Conservation (phyloP, 2,888 invertebrate species). For the Drosophila paranaensis region DNA sequence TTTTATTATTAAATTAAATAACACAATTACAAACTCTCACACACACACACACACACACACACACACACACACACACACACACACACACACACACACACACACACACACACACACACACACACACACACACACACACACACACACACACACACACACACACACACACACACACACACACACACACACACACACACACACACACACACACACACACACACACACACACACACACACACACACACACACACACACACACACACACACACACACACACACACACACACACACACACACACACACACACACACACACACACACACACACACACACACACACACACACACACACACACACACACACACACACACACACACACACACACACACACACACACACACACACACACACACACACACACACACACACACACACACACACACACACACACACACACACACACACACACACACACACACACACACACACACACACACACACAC, state of each 20-base stretch:
- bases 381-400: slow-evolving; percentile 14
- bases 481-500: slow-evolving; percentile 16
- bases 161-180: slow-evolving; percentile 19
- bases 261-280: slow-evolving; percentile 16
- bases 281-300: slow-evolving; percentile 11
- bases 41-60: slow-evolving; percentile 13
- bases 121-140: slow-evolving; percentile 16
- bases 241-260: slow-evolving; percentile 14
- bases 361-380: slow-evolving; percentile 14
- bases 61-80: slow-evolving; percentile 16
- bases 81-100: slow-evolving; percentile 14
- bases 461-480: slow-evolving; percentile 12
- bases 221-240: slow-evolving; percentile 14
- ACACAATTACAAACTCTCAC: slow-evolving; percentile 1
- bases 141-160: slow-evolving; percentile 11
- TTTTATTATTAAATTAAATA: slow-evolving; percentile 48
- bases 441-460: slow-evolving; percentile 19
- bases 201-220: slow-evolving; percentile 16
- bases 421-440: slow-evolving; percentile 11
- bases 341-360: slow-evolving; percentile 16
- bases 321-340: slow-evolving; percentile 12
- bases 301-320: slow-evolving; percentile 19
- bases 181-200: slow-evolving; percentile 12
- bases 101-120: slow-evolving; percentile 14
- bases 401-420: slow-evolving; percentile 16